Conservation (phyloP, 2,888 invertebrate species). For the Beris morrisii region DNA sequence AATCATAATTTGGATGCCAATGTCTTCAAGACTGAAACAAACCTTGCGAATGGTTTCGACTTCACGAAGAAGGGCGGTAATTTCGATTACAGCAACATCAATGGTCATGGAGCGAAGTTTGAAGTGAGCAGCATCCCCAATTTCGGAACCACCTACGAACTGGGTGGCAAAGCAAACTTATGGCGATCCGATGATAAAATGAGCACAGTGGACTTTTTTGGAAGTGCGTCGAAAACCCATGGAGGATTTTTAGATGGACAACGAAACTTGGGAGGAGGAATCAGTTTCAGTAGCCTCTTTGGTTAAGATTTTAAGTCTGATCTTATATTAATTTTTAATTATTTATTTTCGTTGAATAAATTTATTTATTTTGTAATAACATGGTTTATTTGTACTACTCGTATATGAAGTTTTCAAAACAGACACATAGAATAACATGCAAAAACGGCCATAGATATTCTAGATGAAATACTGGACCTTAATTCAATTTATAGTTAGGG, state of each 20-base stretch:
- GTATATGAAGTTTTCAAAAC: too few species aligned
- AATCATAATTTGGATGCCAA: conserved; percentile 43
- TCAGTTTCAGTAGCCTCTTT: conserved; percentile 44
- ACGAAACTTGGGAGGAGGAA: conserved; percentile 42
- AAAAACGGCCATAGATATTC: too few species aligned
- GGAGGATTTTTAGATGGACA: conserved; percentile 44
- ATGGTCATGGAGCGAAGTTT: conserved; percentile 45
- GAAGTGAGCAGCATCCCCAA: conserved; percentile 46
- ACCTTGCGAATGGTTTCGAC: conserved; percentile 42
- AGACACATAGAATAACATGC: too few species aligned
- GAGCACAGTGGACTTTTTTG: conserved; percentile 45
- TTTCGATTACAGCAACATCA: conserved; percentile 42
- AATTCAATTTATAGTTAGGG: too few species aligned
- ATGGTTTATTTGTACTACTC: too few species aligned
- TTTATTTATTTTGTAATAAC: too few species aligned
- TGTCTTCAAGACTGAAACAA: conserved; percentile 44
- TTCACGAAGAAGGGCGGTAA: conserved; percentile 46
- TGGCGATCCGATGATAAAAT: conserved; percentile 45
- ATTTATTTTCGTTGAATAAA: too few species aligned
- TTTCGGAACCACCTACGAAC: conserved; percentile 42
- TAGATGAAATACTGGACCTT: too few species aligned
- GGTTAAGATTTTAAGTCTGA: neutral
- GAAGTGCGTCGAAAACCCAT: conserved; percentile 44
- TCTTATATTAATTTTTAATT: neutral
- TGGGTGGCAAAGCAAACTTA: conserved; percentile 46